Conservation (phyloP, 92 coral and sea anemone genomes). For the Heliopora coerulea region DNA sequence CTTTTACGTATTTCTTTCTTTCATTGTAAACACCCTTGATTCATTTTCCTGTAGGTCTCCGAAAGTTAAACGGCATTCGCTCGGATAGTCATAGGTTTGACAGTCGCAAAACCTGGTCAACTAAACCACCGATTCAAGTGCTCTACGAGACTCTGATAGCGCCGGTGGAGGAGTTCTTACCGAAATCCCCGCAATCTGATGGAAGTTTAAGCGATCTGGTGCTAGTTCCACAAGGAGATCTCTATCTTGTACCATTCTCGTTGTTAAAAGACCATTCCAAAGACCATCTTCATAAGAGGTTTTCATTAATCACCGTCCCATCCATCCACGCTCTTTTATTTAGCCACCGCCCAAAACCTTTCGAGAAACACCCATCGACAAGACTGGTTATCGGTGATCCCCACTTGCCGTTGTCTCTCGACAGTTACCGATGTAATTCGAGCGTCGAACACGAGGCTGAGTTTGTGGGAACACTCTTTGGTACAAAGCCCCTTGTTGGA, state of each 20-base stretch:
- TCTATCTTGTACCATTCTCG: slow-evolving; percentile 92
- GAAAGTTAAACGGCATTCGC: slow-evolving; percentile 91
- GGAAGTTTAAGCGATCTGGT: slow-evolving; percentile 83
- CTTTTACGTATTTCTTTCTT: too few species aligned
- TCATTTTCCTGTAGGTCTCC: slow-evolving; percentile 27
- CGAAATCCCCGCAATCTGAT: slow-evolving; percentile 77
- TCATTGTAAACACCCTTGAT: background rate
- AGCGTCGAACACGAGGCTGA: slow-evolving; percentile 95
- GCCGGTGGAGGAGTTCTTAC: slow-evolving; percentile 85
- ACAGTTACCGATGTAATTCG: slow-evolving; percentile 90
- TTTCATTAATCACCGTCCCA: slow-evolving; percentile 78
- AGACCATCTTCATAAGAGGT: slow-evolving; percentile 79
- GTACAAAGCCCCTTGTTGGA: slow-evolving; percentile 84
- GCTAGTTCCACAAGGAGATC: slow-evolving; percentile 90
- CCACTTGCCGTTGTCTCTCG: slow-evolving; percentile 82
- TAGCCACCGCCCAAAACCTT: slow-evolving; percentile 46
- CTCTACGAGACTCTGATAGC: slow-evolving; percentile 87
- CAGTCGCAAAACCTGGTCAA: slow-evolving; percentile 60
- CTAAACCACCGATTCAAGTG: slow-evolving; percentile 82
- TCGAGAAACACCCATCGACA: slow-evolving; percentile 53
- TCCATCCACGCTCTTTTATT: slow-evolving; percentile 72
- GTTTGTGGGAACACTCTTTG: slow-evolving; percentile 89
- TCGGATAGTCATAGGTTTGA: slow-evolving; percentile 31
- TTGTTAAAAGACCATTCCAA: slow-evolving; percentile 81
- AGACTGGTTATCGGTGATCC: slow-evolving; percentile 91